Base-by-base conservation (phyloP, 2,888 invertebrate genomes). In the Oscheius myriophilus region DNA sequence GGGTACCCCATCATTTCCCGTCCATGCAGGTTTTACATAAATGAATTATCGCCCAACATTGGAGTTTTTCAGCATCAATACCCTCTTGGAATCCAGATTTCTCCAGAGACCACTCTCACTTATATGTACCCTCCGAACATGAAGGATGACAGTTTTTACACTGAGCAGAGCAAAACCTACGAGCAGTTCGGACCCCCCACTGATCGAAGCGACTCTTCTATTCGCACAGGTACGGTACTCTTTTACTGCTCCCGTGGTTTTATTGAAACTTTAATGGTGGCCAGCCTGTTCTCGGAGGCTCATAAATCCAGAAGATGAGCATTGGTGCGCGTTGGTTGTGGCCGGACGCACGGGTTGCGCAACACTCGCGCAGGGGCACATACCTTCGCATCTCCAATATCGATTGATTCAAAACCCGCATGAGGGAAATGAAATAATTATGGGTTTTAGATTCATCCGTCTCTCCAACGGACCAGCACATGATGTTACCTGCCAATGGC, bases 271-370 rank as follows among this genome's bases (percentile, higher is more conserved):
- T 33, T 33, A 33, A 33, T 33, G 33, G 33, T 33, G 33, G 33
- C 4, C 33, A 3, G 33, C 9, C 33, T 33, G 33, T 33, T 33
- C 33, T 33, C 33, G 33, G 33, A 33, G 33, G 33, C 33, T 33
- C 33, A 33, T 33, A 46, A 46, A 46, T 18, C 46, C 16, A 16
- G 41, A 41, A 63, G 63, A 63, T 63, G 63, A 63, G 63, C 63
- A 52, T 52, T 63, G 39, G 63, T 53, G 63, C 63, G 63, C 63
- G 52, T 63, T 63, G 51, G 63, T 63, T 63, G 63, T 63, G 63
- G 52, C 39, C 53, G 52, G 63, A 63, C 52, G 63, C 52, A 52
- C 63, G 52, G 16, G 53, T 63, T 63, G 63, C 63, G 63, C 63
- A 63, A 63, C 63, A 41, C 33, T 33, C 33, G 23, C 63, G 52